Percentiles rank a stretch among this genome's conserved stretches.
These are phyloP conservation scores for Teinopalpus imperialis DNA, from an alignment of 2,888 invertebrate genomes.

Conservation along the genomic window DNA sequence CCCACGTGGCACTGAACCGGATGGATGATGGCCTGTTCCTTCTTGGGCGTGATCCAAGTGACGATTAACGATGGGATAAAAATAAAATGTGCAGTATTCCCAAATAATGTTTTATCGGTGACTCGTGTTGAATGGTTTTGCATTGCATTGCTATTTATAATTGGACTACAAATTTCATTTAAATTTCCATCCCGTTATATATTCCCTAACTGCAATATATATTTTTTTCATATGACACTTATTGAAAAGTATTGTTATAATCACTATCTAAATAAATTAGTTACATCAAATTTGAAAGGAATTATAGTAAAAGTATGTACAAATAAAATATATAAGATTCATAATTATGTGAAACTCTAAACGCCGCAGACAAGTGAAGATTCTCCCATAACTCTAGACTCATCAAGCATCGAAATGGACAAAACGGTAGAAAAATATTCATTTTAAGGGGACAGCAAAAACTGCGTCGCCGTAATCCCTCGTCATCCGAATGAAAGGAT, in stretches of 20 bases:
- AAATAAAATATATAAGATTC: no score
- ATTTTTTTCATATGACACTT: no score
- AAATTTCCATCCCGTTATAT: not conserved
- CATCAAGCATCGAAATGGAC: constrained; percentile 5
- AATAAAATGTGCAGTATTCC: constrained; percentile 63
- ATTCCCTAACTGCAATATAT: no score
- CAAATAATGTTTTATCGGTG: constrained; percentile 51
- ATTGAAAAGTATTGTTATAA: no score
- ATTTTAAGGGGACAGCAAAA: constrained; percentile 51
- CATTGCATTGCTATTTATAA: constrained; percentile 30
- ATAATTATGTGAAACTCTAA: no score
- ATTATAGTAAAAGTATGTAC: no score
- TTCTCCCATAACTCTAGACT: not conserved
- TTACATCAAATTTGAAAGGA: no score
- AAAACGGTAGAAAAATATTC: constrained; percentile 26
- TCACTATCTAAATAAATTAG: no score
- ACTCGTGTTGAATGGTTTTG: constrained; percentile 38
- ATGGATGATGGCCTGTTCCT: constrained; percentile 39
- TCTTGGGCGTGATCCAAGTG: constrained; percentile 64
- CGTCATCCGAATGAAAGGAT: constrained; percentile 68
- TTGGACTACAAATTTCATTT: not conserved
- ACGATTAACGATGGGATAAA: constrained; percentile 64
- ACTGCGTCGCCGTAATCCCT: constrained; percentile 53
- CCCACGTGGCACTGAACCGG: constrained; percentile 36
- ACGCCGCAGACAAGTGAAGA: constrained; percentile 1